Conservation (phyloP, 1,140 invertebrate genomes). For the Helicoverpa zea region DNA sequence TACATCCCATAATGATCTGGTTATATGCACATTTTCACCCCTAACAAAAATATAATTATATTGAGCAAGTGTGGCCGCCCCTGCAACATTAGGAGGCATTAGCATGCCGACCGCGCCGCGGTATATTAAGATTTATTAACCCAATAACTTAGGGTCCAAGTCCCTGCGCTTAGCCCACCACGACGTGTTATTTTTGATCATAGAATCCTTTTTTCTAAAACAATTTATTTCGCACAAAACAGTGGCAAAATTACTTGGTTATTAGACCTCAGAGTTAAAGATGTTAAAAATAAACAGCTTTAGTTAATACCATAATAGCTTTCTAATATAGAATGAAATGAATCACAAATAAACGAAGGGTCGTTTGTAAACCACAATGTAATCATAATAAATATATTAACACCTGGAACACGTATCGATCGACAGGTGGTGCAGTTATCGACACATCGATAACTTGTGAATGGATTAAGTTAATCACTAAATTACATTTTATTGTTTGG, state of each 20-base stretch:
- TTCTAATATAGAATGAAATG: conserved; percentile 7
- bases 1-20: neutral
- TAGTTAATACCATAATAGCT: neutral
- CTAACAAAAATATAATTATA: conserved; percentile 45
- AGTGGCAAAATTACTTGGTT: no score
- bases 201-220: neutral
- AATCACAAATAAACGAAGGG: conserved; percentile 34
- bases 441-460: conserved; percentile 23
- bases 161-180: conserved; percentile 27
- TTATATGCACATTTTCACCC: conserved; percentile 22
- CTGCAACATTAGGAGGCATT: conserved; percentile 69
- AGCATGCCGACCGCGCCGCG: conserved; percentile 60
- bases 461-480: conserved; percentile 21
- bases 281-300: no score
- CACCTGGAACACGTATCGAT: conserved; percentile 55
- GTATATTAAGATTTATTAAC: conserved; percentile 79
- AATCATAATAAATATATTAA: conserved; percentile 41
- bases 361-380: conserved; percentile 45
- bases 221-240: no score
- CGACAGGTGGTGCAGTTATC: conserved; percentile 55
- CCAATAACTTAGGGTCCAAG: conserved; percentile 68
- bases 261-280: no score
- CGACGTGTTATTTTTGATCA: conserved; percentile 45
- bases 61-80: conserved; percentile 49
- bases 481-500: conserved; percentile 22